Conservation (phyloP, 1,140 invertebrate genomes). For the Eciton burchellii region DNA sequence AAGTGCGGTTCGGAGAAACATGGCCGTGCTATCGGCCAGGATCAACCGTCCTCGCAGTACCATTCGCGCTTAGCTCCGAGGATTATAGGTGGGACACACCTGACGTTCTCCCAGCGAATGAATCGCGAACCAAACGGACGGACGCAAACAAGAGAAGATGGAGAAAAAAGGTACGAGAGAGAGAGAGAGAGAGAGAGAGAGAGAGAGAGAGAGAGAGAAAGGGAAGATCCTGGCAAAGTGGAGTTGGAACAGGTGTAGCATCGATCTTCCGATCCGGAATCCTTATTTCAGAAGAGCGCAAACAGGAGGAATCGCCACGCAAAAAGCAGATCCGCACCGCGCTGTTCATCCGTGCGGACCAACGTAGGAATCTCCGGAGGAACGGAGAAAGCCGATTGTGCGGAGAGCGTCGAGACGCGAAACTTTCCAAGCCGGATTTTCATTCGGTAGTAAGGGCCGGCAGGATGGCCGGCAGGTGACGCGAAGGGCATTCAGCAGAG, state of each 20-base stretch:
- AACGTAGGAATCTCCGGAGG: constrained; percentile 37
- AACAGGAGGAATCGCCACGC: constrained; percentile 34
- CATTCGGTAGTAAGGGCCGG: constrained; percentile 39
- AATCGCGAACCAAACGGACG: constrained; percentile 28
- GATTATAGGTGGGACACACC: constrained; percentile 57
- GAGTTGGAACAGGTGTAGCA: constrained; percentile 44
- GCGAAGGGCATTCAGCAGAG: constrained; percentile 20
- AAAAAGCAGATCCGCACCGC: constrained; percentile 38
- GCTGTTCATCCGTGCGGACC: constrained; percentile 46
- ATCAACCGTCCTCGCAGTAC: constrained; percentile 20
- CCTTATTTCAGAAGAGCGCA: constrained; percentile 55
- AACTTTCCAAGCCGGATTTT: constrained; percentile 56
- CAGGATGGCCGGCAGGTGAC: constrained; percentile 40
- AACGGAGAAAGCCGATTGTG: constrained; percentile 56
- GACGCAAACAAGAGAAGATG: constrained; percentile 45
- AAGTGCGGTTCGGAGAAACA: constrained; percentile 41
- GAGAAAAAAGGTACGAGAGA: not conserved
- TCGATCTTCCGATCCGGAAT: constrained; percentile 47
- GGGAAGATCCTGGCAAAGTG: constrained; percentile 22
- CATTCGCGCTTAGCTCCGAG: constrained; percentile 50
- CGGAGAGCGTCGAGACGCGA: constrained; percentile 38
- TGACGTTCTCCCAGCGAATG: constrained; percentile 52
- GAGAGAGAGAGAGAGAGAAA: not conserved
- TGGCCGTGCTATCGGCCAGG: constrained; percentile 21
- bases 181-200: not conserved